A percentile compares a stretch with the other conserved stretches of the same genome.
Evolutionary conservation across 2,888 invertebrate genomes (phyloP).

Genomic region (Netelia fuscicornis): DNA sequence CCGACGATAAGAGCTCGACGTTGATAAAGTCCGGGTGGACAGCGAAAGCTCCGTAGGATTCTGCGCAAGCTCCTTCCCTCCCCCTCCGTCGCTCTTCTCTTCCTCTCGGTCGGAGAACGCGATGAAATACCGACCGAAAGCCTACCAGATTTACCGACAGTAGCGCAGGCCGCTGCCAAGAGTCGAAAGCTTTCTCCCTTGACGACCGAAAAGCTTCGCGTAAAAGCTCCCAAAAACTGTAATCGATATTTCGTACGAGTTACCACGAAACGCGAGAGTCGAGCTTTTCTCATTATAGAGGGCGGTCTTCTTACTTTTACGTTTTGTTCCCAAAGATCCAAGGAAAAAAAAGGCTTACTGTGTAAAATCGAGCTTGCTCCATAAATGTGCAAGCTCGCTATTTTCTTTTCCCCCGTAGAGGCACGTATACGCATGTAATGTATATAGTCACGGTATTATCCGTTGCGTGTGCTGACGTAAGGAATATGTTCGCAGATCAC

Average conservation of each 20-base stretch:
- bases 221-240: neutral
- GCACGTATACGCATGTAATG: neutral
- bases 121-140: constrained; percentile 50
- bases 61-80: constrained; percentile 14
- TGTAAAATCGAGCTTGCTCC: constrained; percentile 44
- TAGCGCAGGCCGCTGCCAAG: constrained; percentile 14
- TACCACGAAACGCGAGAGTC: neutral
- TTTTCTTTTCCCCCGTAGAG: constrained; percentile 21
- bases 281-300: constrained; percentile 38
- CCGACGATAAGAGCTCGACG: constrained; percentile 52
- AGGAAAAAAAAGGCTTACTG: neutral
- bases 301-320: constrained; percentile 18
- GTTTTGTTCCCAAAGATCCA: too few species aligned
- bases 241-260: neutral
- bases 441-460: constrained; percentile 35
- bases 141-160: constrained; percentile 55
- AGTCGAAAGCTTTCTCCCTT: constrained; percentile 40
- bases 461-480: constrained; percentile 45
- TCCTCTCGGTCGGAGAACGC: neutral
- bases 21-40: constrained; percentile 18
- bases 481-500: constrained; percentile 45
- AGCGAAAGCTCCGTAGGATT: constrained; percentile 29
- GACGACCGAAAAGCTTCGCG: constrained; percentile 49
- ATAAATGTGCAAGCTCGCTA: constrained; percentile 31
- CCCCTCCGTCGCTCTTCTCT: neutral